These are phyloP conservation scores for Oreortyx pictus DNA, from an alignment of 2,797 vertebrate species.

Conservation along the genomic window DNA sequence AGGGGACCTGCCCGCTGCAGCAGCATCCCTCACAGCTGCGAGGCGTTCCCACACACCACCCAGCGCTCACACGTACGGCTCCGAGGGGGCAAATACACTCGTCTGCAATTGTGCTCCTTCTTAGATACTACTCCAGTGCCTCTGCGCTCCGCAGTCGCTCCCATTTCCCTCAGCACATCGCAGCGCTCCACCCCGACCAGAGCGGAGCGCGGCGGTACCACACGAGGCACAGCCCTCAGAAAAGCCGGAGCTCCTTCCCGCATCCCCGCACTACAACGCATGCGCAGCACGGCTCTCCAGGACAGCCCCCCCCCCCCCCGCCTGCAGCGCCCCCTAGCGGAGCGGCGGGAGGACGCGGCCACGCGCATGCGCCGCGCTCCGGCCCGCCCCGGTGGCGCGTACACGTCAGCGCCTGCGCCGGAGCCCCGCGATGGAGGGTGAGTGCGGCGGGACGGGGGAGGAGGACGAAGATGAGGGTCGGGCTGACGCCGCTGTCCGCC, in stretches of 20 bases:
- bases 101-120: neutral
- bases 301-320: no score
- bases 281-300: no score
- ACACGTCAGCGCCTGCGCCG: neutral
- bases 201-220: fast-evolving
- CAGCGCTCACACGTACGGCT: neutral
- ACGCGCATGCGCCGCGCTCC: neutral
- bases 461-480: no score
- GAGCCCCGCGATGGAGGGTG: neutral
- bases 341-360: no score
- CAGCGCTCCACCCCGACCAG: no score
- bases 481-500: neutral
- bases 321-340: neutral
- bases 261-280: no score
- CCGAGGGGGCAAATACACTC: neutral
- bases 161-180: no score
- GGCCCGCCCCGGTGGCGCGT: neutral
- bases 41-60: neutral
- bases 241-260: no score
- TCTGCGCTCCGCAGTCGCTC: neutral
- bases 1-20: neutral
- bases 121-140: neutral
- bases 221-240: neutral
- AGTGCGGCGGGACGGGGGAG: neutral
- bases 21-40: neutral